Base-by-base conservation (phyloP, 2,888 invertebrate genomes). In the Stenotaenia linearis region DNA sequence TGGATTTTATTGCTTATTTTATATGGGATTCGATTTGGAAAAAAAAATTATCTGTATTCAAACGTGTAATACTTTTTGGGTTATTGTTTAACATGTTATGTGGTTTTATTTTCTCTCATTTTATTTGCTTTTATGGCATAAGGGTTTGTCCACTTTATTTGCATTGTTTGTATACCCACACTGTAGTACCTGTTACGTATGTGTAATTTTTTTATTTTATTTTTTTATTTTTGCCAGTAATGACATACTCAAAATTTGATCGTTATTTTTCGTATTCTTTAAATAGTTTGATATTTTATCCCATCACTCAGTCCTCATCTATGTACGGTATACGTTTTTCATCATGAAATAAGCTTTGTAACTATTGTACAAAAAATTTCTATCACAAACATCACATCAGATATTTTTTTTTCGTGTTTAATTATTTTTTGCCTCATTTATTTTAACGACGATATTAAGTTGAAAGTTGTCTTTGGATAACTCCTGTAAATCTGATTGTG, bases 251-350 rank as follows among this genome's bases (percentile, higher is more conserved):
- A n/a, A n/a, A n/a, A n/a, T n/a, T n/a, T n/a, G n/a, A n/a, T n/a
- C n/a, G n/a, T n/a, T n/a, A n/a, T n/a, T n/a, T n/a, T n/a, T n/a
- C n/a, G n/a, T n/a, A n/a, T n/a, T n/a, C n/a, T n/a, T n/a, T n/a
- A n/a, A n/a, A n/a, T n/a, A n/a, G n/a, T n/a, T n/a, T n/a, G 56
- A 56, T 56, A 56, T 56, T 56, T 56, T 56, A 56, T 56, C 56
- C 56, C 56, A 56, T 23, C 56, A 21, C 23, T 56, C 56, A 56
- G 23, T 56, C 23, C 9, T 56, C 21, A 56, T 56, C 21, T 23
- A 56, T 56, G 56, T 56, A 56, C 56, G 56, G 37, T 56, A 56
- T 56, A 56, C 56, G 56, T 56, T 56, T 56, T 56, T n/a, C 56
- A 56, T 56, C 56, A 18, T 21, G 56, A 23, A 56, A 2, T n/a